Evolutionary conservation across 2,888 invertebrate genomes (phyloP).

Genomic region (Mythimna albipuncta): DNA sequence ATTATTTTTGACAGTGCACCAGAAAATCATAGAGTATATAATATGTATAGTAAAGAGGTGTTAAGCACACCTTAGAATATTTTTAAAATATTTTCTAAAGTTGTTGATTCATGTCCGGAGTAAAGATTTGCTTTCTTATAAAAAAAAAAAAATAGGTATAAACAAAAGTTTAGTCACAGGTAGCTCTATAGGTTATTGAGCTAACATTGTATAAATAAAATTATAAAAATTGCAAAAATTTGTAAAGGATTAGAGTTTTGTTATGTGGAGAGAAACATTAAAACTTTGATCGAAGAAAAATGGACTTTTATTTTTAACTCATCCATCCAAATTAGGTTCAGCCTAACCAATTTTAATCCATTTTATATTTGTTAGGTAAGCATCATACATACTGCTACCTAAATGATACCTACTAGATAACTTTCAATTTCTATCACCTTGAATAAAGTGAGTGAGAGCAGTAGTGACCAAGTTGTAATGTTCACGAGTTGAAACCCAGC

Average conservation of each 20-base stretch:
- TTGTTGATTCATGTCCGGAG: slow-evolving; percentile 81
- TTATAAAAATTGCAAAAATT: slow-evolving; percentile 87
- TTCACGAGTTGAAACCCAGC: too few relatives aligned
- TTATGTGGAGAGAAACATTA: slow-evolving; percentile 77
- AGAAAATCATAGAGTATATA: slow-evolving; percentile 72
- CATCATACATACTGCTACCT: background rate
- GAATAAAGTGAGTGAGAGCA: background rate
- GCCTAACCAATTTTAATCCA: background rate
- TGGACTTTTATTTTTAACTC: slow-evolving; percentile 74
- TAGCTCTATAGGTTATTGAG: slow-evolving; percentile 84
- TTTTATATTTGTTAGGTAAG: background rate
- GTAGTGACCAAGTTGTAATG: too few relatives aligned
- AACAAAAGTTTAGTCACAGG: slow-evolving; percentile 83
- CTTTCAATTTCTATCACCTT: slow-evolving; percentile 29
- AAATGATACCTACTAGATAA: background rate
- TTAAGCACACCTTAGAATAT: slow-evolving; percentile 74
- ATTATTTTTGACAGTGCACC: slow-evolving; percentile 78
- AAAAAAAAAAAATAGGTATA: slow-evolving; percentile 75
- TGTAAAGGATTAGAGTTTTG: slow-evolving; percentile 83
- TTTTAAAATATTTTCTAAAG: slow-evolving; percentile 84
- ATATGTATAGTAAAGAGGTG: slow-evolving; percentile 78
- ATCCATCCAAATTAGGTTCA: too few relatives aligned
- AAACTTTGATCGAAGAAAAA: slow-evolving; percentile 83
- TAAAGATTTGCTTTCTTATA: slow-evolving; percentile 81
- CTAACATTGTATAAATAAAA: slow-evolving; percentile 86